Evolutionary conservation across 2,888 invertebrate genomes (phyloP).

Genomic region (Cheilosia pagana): DNA sequence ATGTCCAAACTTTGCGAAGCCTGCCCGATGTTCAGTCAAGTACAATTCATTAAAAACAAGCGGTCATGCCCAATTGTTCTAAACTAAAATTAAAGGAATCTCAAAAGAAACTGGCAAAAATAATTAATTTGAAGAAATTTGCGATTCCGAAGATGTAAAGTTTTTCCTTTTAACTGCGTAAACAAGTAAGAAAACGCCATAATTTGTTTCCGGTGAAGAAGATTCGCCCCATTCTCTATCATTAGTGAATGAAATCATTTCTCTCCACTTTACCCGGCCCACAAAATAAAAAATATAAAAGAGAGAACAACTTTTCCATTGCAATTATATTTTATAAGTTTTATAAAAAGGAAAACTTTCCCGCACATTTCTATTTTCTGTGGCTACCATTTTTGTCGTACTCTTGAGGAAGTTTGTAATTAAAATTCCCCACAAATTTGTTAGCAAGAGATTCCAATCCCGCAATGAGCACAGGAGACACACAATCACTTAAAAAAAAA

Average conservation of each 20-base stretch:
- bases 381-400: slow-evolving; percentile 34
- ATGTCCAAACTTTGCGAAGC: neutral
- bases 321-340: slow-evolving; percentile 72
- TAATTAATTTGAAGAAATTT: slow-evolving; percentile 40
- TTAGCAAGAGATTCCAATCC: slow-evolving; percentile 33
- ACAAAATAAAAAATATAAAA: slow-evolving; percentile 45
- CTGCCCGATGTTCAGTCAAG: neutral
- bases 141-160: slow-evolving; percentile 32
- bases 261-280: slow-evolving; percentile 10
- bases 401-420: slow-evolving; percentile 68
- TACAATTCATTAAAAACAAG: neutral
- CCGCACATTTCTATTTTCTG: neutral
- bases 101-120: neutral
- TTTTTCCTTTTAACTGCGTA: slow-evolving; percentile 54
- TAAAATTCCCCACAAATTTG: slow-evolving; percentile 69
- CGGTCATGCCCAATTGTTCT: neutral
- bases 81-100: slow-evolving; percentile 2
- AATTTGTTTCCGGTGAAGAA: slow-evolving; percentile 63
- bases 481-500: slow-evolving; percentile 52
- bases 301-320: slow-evolving; percentile 58
- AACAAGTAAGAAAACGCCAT: slow-evolving; percentile 50
- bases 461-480: slow-evolving; percentile 51
- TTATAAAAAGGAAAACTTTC: slow-evolving; percentile 18
- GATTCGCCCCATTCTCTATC: slow-evolving; percentile 48
- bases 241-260: slow-evolving; percentile 54